Evolutionary conservation across 2,797 vertebrate species (phyloP), one percentile per base, ranked within the genome.

Genomic region (Danio jaintianensis): DNA sequence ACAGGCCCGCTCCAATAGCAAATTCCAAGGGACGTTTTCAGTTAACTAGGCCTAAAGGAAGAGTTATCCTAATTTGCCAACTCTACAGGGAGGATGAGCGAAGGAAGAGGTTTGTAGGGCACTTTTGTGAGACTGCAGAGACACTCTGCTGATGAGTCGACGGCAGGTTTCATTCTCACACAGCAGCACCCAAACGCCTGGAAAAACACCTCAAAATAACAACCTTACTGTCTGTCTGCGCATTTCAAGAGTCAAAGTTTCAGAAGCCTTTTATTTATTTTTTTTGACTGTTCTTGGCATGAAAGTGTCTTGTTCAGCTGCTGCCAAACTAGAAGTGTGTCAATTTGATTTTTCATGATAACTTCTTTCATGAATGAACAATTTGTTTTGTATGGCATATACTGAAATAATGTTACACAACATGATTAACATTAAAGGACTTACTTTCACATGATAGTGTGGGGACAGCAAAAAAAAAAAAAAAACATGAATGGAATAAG

Each of bases 31-130:
- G 78, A 80, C 78, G 20, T 55, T 71, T 55, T 62, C 22, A 42
- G 18, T 80, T 64, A 73, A 80, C 69, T 80, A 47, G 40, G 61
- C 50, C 61, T 73, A 15, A 73, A 73, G n/a, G 48, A 64, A 73
- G 6, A 66, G 61, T 48, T 80, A 40, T 64, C 61, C 78, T 73
- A 62, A 70, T 73, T 66, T 66, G 38, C 10, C 20, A 0, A 20
- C 68, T 63, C 77, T 71, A 63, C 15, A 5, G 77, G 50, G 38
- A 72, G 59, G 36, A 63, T 15, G 69, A 72, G 38, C 5, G 3
- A 72, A 80, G 61, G 20, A 59, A 56, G 69, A 40, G 78, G 50
- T 80, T 80, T 73, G 61, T 73, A 73, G 61, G 69, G 50, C 61
- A 73, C 20, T 42, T 29, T 62, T 50, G 22, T 53, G 66, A 40